phyloP scores from a whole-genome alignment of 2,113 vertebrate genomes.

The human (Homo sapiens) region GRCh38 chr1:177827001-177827500 shows the following conservation, averaged over 20 bases:
- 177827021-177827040: not conserved
- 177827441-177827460: not conserved
- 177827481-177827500: constrained; percentile 39
- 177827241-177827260: not conserved
- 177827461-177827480: constrained; percentile 34
- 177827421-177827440: not conserved
- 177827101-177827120: not conserved
- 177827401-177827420: constrained; percentile 22
- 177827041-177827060: not conserved
- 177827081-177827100: not conserved
- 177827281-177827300: not conserved
- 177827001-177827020: not conserved
- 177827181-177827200: not conserved
- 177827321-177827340: not conserved
- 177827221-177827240: not conserved
- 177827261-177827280: not conserved
- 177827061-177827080: not conserved
- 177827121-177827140: not conserved
- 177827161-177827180: not conserved
- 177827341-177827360: not conserved
- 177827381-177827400: not conserved
- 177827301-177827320: rapidly evolving
- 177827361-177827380: not conserved
- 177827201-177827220: not conserved
- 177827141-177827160: not conserved